Conservation (phyloP, 1,140 invertebrate species). For the Apis florea region DNA sequence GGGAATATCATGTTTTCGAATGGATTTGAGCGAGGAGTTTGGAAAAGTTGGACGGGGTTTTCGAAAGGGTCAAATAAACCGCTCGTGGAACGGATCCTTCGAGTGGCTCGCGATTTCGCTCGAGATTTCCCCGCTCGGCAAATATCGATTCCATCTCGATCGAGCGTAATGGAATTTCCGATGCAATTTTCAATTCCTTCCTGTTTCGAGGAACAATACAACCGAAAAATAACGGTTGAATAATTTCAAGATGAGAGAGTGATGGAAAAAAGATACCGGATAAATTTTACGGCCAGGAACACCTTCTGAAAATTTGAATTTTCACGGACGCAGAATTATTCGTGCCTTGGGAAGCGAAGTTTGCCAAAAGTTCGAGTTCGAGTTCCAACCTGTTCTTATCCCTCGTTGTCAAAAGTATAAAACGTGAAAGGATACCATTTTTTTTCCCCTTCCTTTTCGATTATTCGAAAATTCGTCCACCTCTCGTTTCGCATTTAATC, state of each 20-base stretch:
- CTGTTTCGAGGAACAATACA: too few species aligned
- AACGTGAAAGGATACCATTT: constrained; percentile 28
- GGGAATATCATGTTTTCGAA: too few species aligned
- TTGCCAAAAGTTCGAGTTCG: constrained; percentile 36
- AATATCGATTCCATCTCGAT: constrained; percentile 69
- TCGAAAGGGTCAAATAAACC: constrained; percentile 23
- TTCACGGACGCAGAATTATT: constrained; percentile 35
- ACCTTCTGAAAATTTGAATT: constrained; percentile 37
- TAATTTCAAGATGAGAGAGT: too few species aligned
- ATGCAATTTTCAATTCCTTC: constrained; percentile 75
- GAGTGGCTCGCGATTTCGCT: constrained; percentile 44
- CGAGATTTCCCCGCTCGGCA: constrained; percentile 50
- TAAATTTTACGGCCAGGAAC: constrained; percentile 13
- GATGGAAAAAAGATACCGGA: neutral
- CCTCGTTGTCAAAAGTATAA: constrained; percentile 9
- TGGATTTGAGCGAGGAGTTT: too few species aligned
- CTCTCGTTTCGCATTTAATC: neutral
- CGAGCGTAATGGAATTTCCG: constrained; percentile 74
- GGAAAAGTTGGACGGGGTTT: too few species aligned
- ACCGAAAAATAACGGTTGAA: too few species aligned
- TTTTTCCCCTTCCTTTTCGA: neutral
- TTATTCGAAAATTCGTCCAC: too few species aligned
- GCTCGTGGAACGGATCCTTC: constrained; percentile 3
- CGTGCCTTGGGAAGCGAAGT: constrained; percentile 33
- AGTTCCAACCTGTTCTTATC: constrained; percentile 36